Evolutionary conservation across 2,113 vertebrate genomes (phyloP).

Genomic region (Ceyx margarethae): DNA sequence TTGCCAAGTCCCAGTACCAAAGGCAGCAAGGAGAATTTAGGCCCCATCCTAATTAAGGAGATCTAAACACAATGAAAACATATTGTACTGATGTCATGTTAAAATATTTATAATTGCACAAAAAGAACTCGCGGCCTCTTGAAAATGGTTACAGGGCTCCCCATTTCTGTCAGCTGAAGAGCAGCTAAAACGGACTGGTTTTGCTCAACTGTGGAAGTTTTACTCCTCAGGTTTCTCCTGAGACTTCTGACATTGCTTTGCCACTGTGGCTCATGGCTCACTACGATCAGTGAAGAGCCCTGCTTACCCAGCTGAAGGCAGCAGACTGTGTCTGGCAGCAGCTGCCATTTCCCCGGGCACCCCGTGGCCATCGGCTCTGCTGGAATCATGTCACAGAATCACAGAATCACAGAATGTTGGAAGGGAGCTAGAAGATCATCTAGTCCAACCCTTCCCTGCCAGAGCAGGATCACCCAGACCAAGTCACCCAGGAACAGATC

Average conservation of each 20-base stretch:
- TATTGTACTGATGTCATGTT: slow-evolving; percentile 67
- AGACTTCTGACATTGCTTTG: slow-evolving; percentile 1
- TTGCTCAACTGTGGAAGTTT: not conserved
- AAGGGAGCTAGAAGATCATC: too few species aligned
- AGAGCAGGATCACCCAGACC: too few species aligned
- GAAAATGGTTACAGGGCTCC: slow-evolving; percentile 28
- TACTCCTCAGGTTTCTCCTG: slow-evolving; percentile 33
- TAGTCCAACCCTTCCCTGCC: too few species aligned
- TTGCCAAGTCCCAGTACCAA: slow-evolving; percentile 70
- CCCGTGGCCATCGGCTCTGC: not conserved
- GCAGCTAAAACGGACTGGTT: not conserved
- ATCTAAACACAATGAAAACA: slow-evolving; percentile 70
- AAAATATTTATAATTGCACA: slow-evolving; percentile 71
- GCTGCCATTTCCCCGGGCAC: not conserved
- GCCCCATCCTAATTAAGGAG: slow-evolving; percentile 70
- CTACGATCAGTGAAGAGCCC: not conserved
- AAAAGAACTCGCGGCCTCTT: slow-evolving; percentile 56
- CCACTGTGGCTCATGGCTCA: not conserved
- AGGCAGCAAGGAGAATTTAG: slow-evolving; percentile 55
- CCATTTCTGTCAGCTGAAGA: not conserved
- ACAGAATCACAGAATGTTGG: too few species aligned
- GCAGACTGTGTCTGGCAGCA: slow-evolving; percentile 24
- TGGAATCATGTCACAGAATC: not conserved
- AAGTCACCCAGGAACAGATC: too few species aligned
- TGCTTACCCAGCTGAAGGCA: not conserved